Evolutionary conservation across 2,888 invertebrate genomes (phyloP).

Genomic region (Rhimphoctona megacephalus): DNA sequence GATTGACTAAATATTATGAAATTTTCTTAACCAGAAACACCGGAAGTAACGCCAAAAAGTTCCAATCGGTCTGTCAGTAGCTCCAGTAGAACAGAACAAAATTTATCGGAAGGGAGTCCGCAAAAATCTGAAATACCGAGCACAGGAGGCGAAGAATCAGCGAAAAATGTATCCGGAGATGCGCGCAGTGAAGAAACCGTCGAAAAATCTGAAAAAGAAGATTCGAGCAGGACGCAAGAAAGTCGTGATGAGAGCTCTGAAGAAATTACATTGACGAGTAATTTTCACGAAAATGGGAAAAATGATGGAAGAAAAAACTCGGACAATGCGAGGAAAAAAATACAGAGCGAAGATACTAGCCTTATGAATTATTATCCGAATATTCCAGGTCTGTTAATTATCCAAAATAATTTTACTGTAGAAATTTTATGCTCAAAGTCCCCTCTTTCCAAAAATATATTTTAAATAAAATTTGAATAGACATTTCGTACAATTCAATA

Average conservation of each 20-base stretch:
- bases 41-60: slow-evolving; percentile 48
- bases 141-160: slow-evolving; percentile 43
- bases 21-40: slow-evolving; percentile 25
- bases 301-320: slow-evolving; percentile 66
- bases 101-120: slow-evolving; percentile 36
- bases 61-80: slow-evolving; percentile 44
- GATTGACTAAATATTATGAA: not conserved
- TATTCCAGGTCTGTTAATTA: slow-evolving; percentile 76
- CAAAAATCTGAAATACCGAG: slow-evolving; percentile 63
- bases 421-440: not conserved
- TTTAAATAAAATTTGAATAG: not conserved
- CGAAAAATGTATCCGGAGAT: slow-evolving; percentile 58
- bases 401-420: not conserved
- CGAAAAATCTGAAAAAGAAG: slow-evolving; percentile 52
- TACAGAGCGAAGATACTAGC: slow-evolving; percentile 64
- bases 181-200: slow-evolving; percentile 35
- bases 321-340: slow-evolving; percentile 71
- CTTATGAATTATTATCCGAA: slow-evolving; percentile 76
- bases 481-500: not conserved
- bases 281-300: slow-evolving; percentile 29
- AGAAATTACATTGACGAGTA: slow-evolving; percentile 59
- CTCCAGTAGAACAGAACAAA: slow-evolving; percentile 57
- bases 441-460: not conserved
- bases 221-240: slow-evolving; percentile 34
- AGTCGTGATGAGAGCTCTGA: slow-evolving; percentile 57